These are phyloP conservation scores for Julus scanicus DNA, from an alignment of 2,888 invertebrate genomes.

Conservation along the genomic window DNA sequence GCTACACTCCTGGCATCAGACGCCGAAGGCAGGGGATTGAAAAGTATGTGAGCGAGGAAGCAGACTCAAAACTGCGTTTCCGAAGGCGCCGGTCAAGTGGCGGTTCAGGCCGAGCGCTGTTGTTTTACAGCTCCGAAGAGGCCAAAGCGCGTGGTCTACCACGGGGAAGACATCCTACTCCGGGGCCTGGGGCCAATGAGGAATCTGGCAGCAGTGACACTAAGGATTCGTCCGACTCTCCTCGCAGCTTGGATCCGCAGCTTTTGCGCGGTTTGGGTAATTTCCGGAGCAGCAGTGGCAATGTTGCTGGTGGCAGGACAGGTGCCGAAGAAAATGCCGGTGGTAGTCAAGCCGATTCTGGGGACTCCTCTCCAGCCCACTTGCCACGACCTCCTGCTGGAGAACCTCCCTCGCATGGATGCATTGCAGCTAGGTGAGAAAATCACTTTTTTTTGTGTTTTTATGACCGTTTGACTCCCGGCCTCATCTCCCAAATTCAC, in stretches of 20 bases:
- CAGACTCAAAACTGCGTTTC: constrained; percentile 84
- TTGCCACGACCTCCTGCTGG: constrained; percentile 57
- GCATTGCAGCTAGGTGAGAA: constrained; percentile 58
- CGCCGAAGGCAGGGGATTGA: constrained; percentile 74
- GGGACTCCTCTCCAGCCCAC: constrained; percentile 55
- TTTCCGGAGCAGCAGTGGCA: background rate
- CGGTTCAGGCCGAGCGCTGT: constrained; percentile 28
- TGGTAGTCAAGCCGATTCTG: constrained; percentile 56
- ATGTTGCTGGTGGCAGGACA: constrained; percentile 13
- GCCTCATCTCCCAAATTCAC: too few species aligned
- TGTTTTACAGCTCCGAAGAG: constrained; percentile 51
- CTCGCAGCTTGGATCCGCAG: constrained; percentile 53
- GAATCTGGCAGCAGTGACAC: constrained; percentile 58
- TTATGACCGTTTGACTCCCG: too few species aligned
- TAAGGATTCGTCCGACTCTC: constrained; percentile 56
- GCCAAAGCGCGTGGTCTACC: constrained; percentile 57
- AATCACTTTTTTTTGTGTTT: background rate
- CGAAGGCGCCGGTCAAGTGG: constrained; percentile 71
- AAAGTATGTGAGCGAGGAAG: constrained; percentile 86
- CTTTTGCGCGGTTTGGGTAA: constrained; percentile 32
- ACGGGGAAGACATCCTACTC: constrained; percentile 55
- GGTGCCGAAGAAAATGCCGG: constrained; percentile 51
- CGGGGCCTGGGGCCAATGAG: constrained; percentile 56
- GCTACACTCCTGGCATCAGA: constrained; percentile 77
- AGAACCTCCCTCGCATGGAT: constrained; percentile 58